These are phyloP conservation scores for Pseudorhiza aurosa DNA, from an alignment of 30 jellyfish, hydroid and myxozoan species.

Conservation along the genomic window DNA sequence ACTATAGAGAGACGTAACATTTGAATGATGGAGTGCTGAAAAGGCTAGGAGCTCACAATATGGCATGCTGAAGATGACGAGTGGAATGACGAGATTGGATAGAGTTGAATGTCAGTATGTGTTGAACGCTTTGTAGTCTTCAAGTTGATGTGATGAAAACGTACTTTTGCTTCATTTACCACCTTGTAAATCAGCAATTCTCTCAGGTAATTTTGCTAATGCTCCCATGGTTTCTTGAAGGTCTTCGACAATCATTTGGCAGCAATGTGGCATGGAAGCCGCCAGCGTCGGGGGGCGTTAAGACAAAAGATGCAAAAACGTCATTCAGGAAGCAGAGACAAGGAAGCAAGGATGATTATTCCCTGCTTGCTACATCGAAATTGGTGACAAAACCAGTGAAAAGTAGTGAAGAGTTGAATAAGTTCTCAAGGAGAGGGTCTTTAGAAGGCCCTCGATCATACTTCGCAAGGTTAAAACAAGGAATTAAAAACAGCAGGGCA, in stretches of 20 bases:
- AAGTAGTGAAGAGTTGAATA: constrained; percentile 25
- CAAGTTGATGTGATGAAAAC: no score
- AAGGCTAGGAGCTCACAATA: no score
- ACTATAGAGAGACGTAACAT: no score
- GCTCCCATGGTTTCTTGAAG: no score
- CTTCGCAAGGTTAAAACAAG: constrained; percentile 37
- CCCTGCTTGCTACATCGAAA: background rate
- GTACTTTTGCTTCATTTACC: no score
- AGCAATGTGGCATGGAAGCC: constrained; percentile 50
- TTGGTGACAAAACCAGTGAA: background rate
- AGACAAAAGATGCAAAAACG: background rate
- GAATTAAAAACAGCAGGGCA: constrained; percentile 16
- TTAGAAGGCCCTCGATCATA: constrained; percentile 49
- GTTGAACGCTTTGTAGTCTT: no score
- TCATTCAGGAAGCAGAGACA: constrained; percentile 11
- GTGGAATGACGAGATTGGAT: no score
- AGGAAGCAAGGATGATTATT: constrained; percentile 43
- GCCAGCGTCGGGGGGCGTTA: constrained; percentile 15
- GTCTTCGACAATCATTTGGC: background rate
- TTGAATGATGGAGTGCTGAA: no score
- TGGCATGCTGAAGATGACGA: no score
- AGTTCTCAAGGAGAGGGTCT: constrained; percentile 41
- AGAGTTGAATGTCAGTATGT: no score
- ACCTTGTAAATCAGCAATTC: no score
- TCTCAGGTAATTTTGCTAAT: no score